phyloP scores from a whole-genome alignment of 2,113 vertebrate species.

The Machaerirhynchus nigripectus region DNA sequence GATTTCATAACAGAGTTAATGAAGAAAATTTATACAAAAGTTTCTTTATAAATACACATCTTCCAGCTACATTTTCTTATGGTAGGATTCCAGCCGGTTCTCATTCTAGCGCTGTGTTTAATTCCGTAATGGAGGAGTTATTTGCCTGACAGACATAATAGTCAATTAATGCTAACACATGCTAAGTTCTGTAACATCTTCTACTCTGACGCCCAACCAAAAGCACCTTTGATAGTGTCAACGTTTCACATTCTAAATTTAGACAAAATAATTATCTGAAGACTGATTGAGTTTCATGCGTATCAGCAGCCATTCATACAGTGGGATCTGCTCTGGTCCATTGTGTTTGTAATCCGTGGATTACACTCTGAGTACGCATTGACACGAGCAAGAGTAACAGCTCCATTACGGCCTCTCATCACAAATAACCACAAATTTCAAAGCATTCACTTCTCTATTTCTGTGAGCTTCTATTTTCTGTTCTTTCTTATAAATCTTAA shows the following conservation, averaged over 20 bases:
- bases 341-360: conserved; percentile 45
- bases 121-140: not conserved
- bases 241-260: conserved; percentile 2
- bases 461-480: not conserved
- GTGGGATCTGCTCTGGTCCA: not conserved
- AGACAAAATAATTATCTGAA: conserved; percentile 46
- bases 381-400: not conserved
- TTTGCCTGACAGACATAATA: conserved; percentile 10
- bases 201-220: not conserved
- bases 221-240: conserved; percentile 8
- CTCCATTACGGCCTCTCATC: not conserved
- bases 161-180: conserved; percentile 26
- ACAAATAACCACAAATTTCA: not conserved
- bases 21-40: not conserved
- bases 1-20: not conserved
- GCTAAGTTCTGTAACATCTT: not conserved
- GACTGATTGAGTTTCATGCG: conserved; percentile 19
- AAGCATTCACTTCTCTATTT: not conserved
- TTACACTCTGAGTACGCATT: not conserved
- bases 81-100: not conserved
- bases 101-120: not conserved
- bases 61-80: not conserved
- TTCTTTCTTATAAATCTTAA: not conserved
- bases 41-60: not conserved
- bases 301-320: conserved; percentile 3